Base-by-base conservation (phyloP, 1,140 invertebrate genomes). In the Amyelois transitella region DNA sequence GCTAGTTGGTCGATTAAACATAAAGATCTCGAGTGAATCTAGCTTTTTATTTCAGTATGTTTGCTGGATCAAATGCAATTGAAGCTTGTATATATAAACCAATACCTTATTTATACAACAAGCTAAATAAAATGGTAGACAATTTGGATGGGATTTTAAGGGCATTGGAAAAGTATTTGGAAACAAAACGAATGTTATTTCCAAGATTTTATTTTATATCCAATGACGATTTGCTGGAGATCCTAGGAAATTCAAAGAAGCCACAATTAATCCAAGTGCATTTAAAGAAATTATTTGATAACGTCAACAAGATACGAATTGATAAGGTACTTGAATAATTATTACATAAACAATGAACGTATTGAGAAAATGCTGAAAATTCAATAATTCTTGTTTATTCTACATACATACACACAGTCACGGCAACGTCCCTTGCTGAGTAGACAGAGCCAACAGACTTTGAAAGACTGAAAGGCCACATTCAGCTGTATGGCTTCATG, bases 141-240 rank as follows among this genome's bases (percentile, higher is more conserved):
- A 90, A 91, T 51, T 76, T 95, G 51, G 94, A 95, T 81, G 67
- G 81, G 1, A 93, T 95, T 67, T 90, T 95, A 75, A 86, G 94
- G 79, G 91, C 93, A 49, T 75, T 97, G 64, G 94, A 96, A 90
- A 90, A 91, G 83, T 97, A 96, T 83, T 86, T 97, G 56, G 96
- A 97, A 88, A 94, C 92, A 0, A 97, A 97, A 76, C 82, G 96
- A 32, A 92, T 94, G 69, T 73, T 94, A 48, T 97, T 97, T 88
- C 95, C 95, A 49, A 92, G 82, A 71, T 86, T 88, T 71, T 97
- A 96, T 88, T 97, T 97, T 72, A 93, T 97, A 66, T 96, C 95
- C 5, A 96, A 97, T 84, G 95, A 96, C 81, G 95, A 96, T 79
- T 86, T 96, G 19, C 82, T 97, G 6, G 95, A 96, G 82, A 96